Evolutionary conservation across 2,113 vertebrate genomes (phyloP), one percentile per base, ranked within the genome.

Genomic region (Amphilophus citrinellus): DNA sequence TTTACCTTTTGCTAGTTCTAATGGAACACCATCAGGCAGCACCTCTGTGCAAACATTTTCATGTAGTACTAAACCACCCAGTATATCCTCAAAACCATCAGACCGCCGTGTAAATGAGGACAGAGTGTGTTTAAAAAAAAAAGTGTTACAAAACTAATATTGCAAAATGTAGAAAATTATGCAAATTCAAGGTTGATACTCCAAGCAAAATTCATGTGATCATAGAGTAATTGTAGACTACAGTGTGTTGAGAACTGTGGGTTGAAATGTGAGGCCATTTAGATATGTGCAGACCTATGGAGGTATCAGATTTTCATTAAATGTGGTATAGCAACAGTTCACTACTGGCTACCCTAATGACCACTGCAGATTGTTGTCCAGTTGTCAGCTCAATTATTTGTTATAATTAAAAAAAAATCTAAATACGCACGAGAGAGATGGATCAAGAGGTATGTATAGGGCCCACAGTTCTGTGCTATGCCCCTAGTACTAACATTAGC

Each of bases 161-260:
- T 66, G 10, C 3, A 47, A 44, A 8, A 9, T 44, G 7, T 24
- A 15, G 35, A 2, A 7, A 0, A 66, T 66, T 17, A 2, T 17
- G 15, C 42, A 14, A 17, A 18, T 53, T 66, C 44, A 3, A 3
- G 63, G 37, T 66, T 66, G 63, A 44, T 39, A 24, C 37, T 44
- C 63, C 3, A 61, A 50, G 44, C 14, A 50, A 50, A 61, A 0
- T 15, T 61, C 15, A 20, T 62, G 18, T 18, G 18, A 39, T 20
- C 2, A 1, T 22, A 63, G 61, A 63, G 61, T 8, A 22, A 35
- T 39, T 4, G 35, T 39, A 17, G 27, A 61, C 60, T 18, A 30
- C 30, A 30, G 17, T 30, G 32, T 18, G 60, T 35, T 60, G 59
- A 27, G 24, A 30, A 60, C 8, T 7, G 6, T 13, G 6, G 22